Evolutionary conservation across 2,888 invertebrate species (phyloP), one percentile per base, ranked within the genome.

Genomic region (Diaphora mendica): DNA sequence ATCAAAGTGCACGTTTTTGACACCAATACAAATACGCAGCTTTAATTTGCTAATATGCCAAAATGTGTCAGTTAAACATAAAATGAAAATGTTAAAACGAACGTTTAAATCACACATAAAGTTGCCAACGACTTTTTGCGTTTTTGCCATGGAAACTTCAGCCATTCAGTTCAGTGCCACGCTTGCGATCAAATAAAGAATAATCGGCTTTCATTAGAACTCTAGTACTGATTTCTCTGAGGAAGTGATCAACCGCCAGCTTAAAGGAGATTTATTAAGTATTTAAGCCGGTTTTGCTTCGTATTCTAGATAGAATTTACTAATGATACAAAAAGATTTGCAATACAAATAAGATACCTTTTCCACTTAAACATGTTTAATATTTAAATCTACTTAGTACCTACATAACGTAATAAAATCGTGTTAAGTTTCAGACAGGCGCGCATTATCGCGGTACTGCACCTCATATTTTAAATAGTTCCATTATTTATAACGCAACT

Each of bases 151-250:
- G 67, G 72, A 74, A 72, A 73, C 70, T 82, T 76, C 77, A 82
- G 78, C 82, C 71, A 71, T 74, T 80, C 78, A 81, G 75, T 78
- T 80, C 78, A 79, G 62, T 79, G 79, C 82, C 82, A 82, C 78
- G 78, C 72, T 76, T 35, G 76, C 79, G 78, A 84, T 86, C 85
- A 82, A 84, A 86, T 84, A 79, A 85, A 81, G 86, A 88, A 88
- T 89, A 90, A 89, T 88, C 89, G 87, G 86, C 86, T 89, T 89
- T 88, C 88, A 88, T 89, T 88, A 88, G 84, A 84, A 85, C 79
- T 84, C 83, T n/a, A 82, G 72, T 77, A 78, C 84, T 87, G 88
- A 88, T 88, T 90, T 88, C 88, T 88, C 87, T 77, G 82, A 87
- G 84, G 85, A 79, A 83, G 85, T 83, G 85, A 87, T 87, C 88